phyloP scores from a whole-genome alignment of 1,140 invertebrate genomes.

The Rhynchophorus ferrugineus region DNA sequence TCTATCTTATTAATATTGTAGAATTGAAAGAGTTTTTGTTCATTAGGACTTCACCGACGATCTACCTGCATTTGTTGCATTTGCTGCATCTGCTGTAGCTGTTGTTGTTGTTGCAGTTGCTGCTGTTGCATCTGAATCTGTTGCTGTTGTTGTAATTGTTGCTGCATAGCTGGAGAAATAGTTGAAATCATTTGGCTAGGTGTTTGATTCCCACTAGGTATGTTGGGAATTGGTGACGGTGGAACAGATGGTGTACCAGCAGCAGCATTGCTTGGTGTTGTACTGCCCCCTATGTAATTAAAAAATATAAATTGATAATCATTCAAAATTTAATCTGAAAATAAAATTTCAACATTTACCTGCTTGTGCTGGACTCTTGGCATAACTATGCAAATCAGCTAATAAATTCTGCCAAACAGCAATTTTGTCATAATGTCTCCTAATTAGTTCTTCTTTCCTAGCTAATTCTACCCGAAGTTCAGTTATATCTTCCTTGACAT shows the following conservation, averaged over 20 bases:
- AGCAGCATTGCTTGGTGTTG: slow-evolving; percentile 13
- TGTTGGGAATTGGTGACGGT: slow-evolving; percentile 24
- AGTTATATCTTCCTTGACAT: slow-evolving; percentile 84
- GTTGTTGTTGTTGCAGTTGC: slow-evolving; percentile 44
- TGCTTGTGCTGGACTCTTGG: slow-evolving; percentile 45
- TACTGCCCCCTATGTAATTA: slow-evolving; percentile 16
- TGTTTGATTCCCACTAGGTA: slow-evolving; percentile 31
- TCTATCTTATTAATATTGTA: too few relatives aligned
- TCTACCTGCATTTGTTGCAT: slow-evolving; percentile 43
- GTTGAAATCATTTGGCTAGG: slow-evolving; percentile 31
- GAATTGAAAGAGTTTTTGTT: too few relatives aligned
- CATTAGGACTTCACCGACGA: slow-evolving; percentile 29
- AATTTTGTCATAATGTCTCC: slow-evolving; percentile 85
- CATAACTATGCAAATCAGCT: slow-evolving; percentile 58
- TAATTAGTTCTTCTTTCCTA: slow-evolving; percentile 80
- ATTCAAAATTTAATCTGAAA: too few relatives aligned
- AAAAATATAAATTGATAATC: too few relatives aligned
- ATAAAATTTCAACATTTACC: slow-evolving; percentile 24
- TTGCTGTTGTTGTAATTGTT: slow-evolving; percentile 48
- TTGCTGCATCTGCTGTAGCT: slow-evolving; percentile 42
- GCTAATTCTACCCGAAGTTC: slow-evolving; percentile 76
- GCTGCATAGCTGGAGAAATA: slow-evolving; percentile 35
- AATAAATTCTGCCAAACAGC: slow-evolving; percentile 81
- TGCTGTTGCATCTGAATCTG: slow-evolving; percentile 47
- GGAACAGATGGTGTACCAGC: slow-evolving; percentile 24